Evolutionary conservation across 2,113 vertebrate species (phyloP).

Genomic region (Pluvianellus socialis): DNA sequence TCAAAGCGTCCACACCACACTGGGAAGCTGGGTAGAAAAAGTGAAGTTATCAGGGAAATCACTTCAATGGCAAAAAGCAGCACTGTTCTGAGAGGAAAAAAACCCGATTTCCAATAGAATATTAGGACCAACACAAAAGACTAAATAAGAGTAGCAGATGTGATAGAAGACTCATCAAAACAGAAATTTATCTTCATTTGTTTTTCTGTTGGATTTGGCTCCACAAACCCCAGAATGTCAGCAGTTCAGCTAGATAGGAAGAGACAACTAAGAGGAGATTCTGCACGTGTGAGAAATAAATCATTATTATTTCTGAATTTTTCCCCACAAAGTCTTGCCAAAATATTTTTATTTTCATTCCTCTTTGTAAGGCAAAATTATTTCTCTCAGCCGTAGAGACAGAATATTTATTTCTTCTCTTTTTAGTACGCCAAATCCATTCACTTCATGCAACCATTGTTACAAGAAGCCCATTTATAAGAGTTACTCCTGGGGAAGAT

Average conservation of each 20-base stretch:
- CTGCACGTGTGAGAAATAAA: background rate
- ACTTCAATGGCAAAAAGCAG: background rate
- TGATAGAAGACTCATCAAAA: background rate
- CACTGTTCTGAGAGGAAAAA: background rate
- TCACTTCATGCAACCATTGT: background rate
- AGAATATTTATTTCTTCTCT: slow-evolving; percentile 14
- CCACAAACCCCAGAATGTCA: background rate
- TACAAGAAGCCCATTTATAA: slow-evolving; percentile 27
- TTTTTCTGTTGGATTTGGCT: background rate
- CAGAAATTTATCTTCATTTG: background rate
- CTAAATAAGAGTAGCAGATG: background rate
- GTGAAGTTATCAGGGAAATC: background rate
- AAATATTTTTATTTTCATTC: slow-evolving; percentile 17
- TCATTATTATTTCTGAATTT: background rate
- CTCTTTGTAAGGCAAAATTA: background rate
- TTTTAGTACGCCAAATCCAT: slow-evolving; percentile 3
- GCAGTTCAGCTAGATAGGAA: background rate
- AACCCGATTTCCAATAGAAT: background rate
- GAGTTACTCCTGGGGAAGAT: slow-evolving; percentile 23
- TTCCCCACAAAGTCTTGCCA: background rate
- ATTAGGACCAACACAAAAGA: background rate
- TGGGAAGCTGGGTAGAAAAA: background rate
- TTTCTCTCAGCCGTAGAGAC: background rate
- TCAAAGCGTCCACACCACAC: background rate
- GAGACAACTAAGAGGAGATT: background rate